These are phyloP conservation scores for Nansenia antarctica DNA, from an alignment of 2,113 vertebrate genomes.

Conservation along the genomic window DNA sequence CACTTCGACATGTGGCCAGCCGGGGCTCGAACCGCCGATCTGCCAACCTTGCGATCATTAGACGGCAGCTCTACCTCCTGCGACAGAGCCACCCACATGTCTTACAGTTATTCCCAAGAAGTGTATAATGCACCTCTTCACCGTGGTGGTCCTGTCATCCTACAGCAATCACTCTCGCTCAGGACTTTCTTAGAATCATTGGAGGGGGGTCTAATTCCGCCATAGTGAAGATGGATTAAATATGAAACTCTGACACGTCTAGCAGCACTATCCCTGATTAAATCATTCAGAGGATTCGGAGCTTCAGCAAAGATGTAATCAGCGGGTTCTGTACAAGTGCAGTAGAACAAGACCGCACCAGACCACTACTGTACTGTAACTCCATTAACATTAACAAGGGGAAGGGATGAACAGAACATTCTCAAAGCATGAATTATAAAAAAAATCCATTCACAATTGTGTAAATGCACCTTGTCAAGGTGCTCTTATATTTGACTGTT, in stretches of 20 bases:
- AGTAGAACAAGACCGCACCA: too few relatives aligned
- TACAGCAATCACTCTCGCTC: not conserved
- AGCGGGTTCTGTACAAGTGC: not conserved
- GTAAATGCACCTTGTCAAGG: too few relatives aligned
- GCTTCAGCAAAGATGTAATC: constrained; percentile 23
- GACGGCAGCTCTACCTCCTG: too few relatives aligned
- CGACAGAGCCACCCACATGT: too few relatives aligned
- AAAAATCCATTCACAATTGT: not conserved
- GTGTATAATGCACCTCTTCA: too few relatives aligned
- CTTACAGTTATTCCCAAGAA: too few relatives aligned
- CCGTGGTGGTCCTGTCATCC: not conserved
- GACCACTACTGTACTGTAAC: not conserved
- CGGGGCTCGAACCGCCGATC: too few relatives aligned
- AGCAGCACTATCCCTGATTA: not conserved
- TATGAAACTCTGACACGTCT: constrained; percentile 20
- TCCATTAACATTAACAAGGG: not conserved
- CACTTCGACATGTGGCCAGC: too few relatives aligned
- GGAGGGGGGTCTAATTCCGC: constrained; percentile 18
- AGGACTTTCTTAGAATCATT: not conserved
- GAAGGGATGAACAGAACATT: not conserved
- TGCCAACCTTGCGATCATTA: too few relatives aligned
- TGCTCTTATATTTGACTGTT: too few relatives aligned
- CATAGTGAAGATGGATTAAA: constrained; percentile 8
- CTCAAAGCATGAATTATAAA: not conserved
- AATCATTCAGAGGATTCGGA: not conserved